These are phyloP conservation scores for Limonius californicus DNA, from an alignment of 1,140 invertebrate species.

Conservation along the genomic window DNA sequence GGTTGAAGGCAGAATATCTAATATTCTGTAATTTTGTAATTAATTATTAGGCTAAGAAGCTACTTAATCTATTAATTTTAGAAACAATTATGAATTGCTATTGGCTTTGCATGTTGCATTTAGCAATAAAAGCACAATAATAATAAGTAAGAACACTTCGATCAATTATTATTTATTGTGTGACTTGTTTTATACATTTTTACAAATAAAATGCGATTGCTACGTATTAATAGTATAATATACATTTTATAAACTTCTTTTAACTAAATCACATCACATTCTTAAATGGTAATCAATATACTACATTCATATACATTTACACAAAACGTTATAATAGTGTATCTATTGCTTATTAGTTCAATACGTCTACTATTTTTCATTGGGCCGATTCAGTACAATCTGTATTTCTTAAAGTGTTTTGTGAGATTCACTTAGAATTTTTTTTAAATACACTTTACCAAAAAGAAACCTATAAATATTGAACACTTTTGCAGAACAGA, in stretches of 20 bases:
- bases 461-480: too few species aligned
- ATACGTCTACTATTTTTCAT: not conserved
- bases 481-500: too few species aligned
- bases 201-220: slow-evolving; percentile 1
- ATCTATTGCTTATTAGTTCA: slow-evolving; percentile 3
- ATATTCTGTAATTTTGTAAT: too few species aligned
- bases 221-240: not conserved
- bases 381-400: too few species aligned
- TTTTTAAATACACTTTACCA: too few species aligned
- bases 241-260: slow-evolving; percentile 11
- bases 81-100: not conserved
- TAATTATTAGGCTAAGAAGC: too few species aligned
- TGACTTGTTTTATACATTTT: not conserved
- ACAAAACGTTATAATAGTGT: not conserved
- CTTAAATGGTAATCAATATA: not conserved
- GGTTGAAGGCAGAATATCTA: too few species aligned
- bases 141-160: not conserved
- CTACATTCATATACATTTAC: slow-evolving; percentile 2
- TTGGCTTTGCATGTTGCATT: not conserved
- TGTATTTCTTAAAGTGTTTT: too few species aligned
- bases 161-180: not conserved
- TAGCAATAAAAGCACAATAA: not conserved
- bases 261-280: slow-evolving; percentile 15
- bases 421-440: too few species aligned
- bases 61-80: too few species aligned